These are phyloP conservation scores for Gymnocypris eckloni DNA, from an alignment of 2,797 vertebrate species.

Conservation along the genomic window DNA sequence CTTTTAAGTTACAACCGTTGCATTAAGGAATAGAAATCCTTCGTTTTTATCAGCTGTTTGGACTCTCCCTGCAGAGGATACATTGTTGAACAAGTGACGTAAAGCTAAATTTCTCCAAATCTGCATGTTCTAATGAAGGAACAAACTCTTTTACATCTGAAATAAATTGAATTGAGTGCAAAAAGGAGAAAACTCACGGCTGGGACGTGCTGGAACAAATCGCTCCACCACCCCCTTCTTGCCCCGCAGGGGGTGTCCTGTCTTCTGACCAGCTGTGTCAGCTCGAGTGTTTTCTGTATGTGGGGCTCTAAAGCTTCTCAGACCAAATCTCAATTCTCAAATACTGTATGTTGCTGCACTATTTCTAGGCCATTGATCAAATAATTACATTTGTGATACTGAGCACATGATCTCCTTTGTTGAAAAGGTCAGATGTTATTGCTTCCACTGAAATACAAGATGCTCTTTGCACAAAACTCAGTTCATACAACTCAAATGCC, in stretches of 20 bases:
- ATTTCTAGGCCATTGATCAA: conserved; percentile 9
- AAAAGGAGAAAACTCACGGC: not conserved
- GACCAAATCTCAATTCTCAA: conserved; percentile 15
- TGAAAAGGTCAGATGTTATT: not conserved
- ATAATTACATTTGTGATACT: conserved; percentile 22
- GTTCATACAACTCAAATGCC: not conserved
- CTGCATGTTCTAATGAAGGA: not conserved
- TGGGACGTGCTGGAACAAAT: conserved; percentile 44
- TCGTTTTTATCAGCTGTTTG: not conserved
- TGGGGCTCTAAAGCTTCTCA: conserved; percentile 33
- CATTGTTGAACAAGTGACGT: not conserved
- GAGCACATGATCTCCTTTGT: conserved; percentile 3
- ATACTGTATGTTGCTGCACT: not conserved
- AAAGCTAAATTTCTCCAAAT: not conserved
- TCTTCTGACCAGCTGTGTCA: conserved; percentile 52
- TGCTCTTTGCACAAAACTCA: not conserved
- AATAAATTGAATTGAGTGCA: not conserved
- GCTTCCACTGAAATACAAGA: not conserved
- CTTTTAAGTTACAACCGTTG: not conserved
- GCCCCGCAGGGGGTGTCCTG: conserved; percentile 38
- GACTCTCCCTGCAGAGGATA: not conserved
- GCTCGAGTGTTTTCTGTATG: conserved; percentile 37
- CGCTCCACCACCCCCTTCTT: not conserved
- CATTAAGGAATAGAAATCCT: not conserved
- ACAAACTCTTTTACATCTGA: not conserved